Evolutionary conservation across 2,113 vertebrate genomes (phyloP).

Genomic region (Lipophrys pholis): DNA sequence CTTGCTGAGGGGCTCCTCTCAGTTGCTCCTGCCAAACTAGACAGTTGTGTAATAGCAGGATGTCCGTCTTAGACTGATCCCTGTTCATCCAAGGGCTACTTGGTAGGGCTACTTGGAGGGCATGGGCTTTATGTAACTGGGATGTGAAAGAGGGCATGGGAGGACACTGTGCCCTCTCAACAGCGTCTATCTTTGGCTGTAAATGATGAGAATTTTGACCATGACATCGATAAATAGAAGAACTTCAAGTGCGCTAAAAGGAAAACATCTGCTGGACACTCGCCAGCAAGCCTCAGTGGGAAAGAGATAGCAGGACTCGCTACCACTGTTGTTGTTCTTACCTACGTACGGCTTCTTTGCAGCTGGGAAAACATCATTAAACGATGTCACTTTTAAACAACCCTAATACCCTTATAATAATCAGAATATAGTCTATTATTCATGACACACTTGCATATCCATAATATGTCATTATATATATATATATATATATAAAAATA

Average conservation of each 20-base stretch:
- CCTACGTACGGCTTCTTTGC: not conserved
- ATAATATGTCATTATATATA: too few relatives aligned
- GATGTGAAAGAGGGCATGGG: constrained; percentile 47
- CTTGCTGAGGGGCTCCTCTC: constrained; percentile 23
- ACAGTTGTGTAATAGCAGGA: constrained; percentile 56
- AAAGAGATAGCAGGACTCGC: not conserved
- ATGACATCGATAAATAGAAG: not conserved
- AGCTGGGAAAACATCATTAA: not conserved
- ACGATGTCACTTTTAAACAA: too few relatives aligned
- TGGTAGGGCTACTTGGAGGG: constrained; percentile 39
- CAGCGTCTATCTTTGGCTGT: constrained; percentile 54
- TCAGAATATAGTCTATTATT: not conserved
- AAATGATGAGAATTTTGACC: constrained; percentile 35
- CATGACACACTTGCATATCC: too few relatives aligned
- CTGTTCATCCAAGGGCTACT: constrained; percentile 40
- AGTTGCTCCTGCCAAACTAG: constrained; percentile 33
- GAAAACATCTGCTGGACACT: constrained; percentile 36
- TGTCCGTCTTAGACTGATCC: constrained; percentile 22
- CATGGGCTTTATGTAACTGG: constrained; percentile 47
- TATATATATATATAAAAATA: too few relatives aligned
- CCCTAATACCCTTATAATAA: too few relatives aligned
- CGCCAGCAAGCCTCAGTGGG: constrained; percentile 26
- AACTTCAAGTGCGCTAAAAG: constrained; percentile 7
- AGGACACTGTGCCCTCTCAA: constrained; percentile 36
- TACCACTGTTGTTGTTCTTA: not conserved